These are phyloP conservation scores for Pholis gunnellus DNA, from an alignment of 2,113 vertebrate genomes.

Conservation along the genomic window DNA sequence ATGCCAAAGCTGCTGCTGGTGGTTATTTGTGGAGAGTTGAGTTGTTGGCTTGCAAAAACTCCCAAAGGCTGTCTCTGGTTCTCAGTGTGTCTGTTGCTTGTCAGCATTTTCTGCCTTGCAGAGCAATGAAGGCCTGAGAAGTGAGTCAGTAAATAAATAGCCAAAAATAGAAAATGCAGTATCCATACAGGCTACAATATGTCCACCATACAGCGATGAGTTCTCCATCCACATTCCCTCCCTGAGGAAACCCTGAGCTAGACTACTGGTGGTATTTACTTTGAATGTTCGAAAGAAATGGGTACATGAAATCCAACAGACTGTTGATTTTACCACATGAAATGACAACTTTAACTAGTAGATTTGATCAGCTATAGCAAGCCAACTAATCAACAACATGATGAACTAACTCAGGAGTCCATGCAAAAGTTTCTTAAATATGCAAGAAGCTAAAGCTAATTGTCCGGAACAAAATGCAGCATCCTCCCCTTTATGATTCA, in stretches of 20 bases:
- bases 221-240: background rate
- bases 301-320: too few relatives aligned
- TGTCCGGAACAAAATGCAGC: too few relatives aligned
- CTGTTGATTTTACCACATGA: too few relatives aligned
- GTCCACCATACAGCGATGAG: background rate
- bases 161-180: background rate
- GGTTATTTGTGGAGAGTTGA: conserved; percentile 30
- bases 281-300: too few relatives aligned
- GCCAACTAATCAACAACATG: too few relatives aligned
- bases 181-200: background rate
- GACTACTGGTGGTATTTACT: too few relatives aligned
- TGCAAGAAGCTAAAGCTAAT: too few relatives aligned
- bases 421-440: too few relatives aligned
- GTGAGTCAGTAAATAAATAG: conserved; percentile 1
- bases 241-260: background rate
- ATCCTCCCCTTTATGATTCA: too few relatives aligned
- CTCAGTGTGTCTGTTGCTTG: conserved; percentile 1
- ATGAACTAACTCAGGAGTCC: too few relatives aligned
- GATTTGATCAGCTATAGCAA: too few relatives aligned
- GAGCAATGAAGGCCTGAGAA: conserved; percentile 6
- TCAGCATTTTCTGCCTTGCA: conserved; percentile 35
- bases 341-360: too few relatives aligned
- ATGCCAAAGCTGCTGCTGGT: background rate
- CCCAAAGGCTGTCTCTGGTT: conserved; percentile 9
- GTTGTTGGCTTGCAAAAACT: conserved; percentile 36